phyloP scores from a whole-genome alignment of 2,113 vertebrate genomes.

The Lethenteron camtschaticum region DNA sequence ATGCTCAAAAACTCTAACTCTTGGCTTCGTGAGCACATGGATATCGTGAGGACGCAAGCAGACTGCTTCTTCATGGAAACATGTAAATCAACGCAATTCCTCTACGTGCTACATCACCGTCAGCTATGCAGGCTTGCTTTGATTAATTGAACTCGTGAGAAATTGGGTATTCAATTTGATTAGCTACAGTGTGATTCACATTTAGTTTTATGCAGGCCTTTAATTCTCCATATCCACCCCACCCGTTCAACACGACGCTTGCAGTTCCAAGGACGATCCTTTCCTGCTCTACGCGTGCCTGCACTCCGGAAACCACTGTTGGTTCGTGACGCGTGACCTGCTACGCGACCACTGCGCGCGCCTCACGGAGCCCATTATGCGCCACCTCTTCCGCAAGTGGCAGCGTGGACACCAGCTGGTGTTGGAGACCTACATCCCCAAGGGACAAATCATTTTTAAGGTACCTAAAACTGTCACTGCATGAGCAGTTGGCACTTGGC shows the following conservation, averaged over 20 bases:
- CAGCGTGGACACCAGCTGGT: conserved; percentile 70
- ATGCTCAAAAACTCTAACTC: conserved; percentile 30
- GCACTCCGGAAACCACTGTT: conserved; percentile 60
- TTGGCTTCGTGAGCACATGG: conserved; percentile 43
- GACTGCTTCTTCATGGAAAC: conserved; percentile 83
- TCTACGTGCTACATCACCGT: neutral
- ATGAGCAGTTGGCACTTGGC: neutral
- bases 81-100: conserved; percentile 32
- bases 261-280: conserved; percentile 71
- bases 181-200: neutral
- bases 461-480: conserved; percentile 17
- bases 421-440: conserved; percentile 12
- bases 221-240: neutral
- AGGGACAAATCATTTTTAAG: conserved; percentile 32
- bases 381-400: conserved; percentile 80
- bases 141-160: neutral
- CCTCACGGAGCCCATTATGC: conserved; percentile 25
- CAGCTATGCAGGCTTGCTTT: neutral
- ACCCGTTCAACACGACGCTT: neutral
- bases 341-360: conserved; percentile 89
- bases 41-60: conserved; percentile 36
- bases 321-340: conserved; percentile 62
- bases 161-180: neutral
- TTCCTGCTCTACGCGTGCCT: conserved; percentile 73
- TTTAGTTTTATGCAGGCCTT: neutral